Percentiles rank a stretch among this genome's conserved stretches.
Evolutionary conservation across 2,113 vertebrate genomes (phyloP).

Genomic region (Hyla sarda): DNA sequence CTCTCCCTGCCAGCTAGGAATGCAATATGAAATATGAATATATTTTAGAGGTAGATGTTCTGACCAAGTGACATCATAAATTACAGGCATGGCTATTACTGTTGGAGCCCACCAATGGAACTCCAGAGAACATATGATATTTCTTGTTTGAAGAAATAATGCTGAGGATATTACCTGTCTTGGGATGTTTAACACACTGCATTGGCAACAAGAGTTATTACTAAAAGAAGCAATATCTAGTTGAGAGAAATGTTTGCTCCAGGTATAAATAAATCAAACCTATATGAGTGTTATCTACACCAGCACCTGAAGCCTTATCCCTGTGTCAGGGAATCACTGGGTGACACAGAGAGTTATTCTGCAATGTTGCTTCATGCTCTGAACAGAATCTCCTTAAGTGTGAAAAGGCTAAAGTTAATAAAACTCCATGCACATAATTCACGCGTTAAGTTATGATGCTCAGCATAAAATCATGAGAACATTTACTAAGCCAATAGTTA

Average conservation of each 20-base stretch:
- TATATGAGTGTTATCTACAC: conserved; percentile 17
- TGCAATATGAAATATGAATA: conserved; percentile 49
- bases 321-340: conserved; percentile 19
- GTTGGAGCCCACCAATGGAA: conserved; percentile 14
- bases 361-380: conserved; percentile 2
- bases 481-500: too few relatives aligned
- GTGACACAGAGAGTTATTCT: conserved; percentile 14
- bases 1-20: conserved; percentile 33
- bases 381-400: background rate
- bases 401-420: background rate
- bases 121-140: conserved; percentile 22
- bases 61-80: conserved; percentile 54
- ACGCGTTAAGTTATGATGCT: conserved; percentile 6
- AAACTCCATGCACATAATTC: conserved; percentile 25
- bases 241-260: conserved; percentile 47
- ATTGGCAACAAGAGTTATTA: conserved; percentile 55
- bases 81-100: conserved; percentile 19
- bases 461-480: background rate
- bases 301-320: conserved; percentile 37
- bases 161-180: conserved; percentile 46
- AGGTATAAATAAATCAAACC: conserved; percentile 49
- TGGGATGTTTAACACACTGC: conserved; percentile 49
- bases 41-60: conserved; percentile 51
- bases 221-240: conserved; percentile 49
- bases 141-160: conserved; percentile 49